Evolutionary conservation across 2,797 vertebrate genomes (phyloP).

Genomic region (Argentina silus): DNA sequence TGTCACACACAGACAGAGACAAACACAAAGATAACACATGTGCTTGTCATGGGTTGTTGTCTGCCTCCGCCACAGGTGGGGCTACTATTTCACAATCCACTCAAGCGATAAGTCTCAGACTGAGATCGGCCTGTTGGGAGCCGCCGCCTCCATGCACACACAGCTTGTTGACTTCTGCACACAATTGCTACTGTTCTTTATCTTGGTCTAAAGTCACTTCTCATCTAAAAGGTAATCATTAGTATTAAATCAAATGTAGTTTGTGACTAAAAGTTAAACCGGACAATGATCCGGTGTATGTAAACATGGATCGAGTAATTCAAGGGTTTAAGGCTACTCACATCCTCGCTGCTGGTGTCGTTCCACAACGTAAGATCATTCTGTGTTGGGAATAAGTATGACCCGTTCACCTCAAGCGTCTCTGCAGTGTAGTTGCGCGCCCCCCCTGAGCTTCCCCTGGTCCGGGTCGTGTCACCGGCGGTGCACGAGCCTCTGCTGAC

Average conservation of each 20-base stretch:
- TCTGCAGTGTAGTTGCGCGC: background rate
- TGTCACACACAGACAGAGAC: constrained; percentile 7
- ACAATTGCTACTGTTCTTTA: too few relatives aligned
- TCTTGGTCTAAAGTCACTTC: too few relatives aligned
- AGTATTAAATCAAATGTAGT: too few relatives aligned
- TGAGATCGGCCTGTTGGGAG: too few relatives aligned
- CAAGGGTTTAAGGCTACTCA: constrained; percentile 22
- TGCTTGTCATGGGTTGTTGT: background rate
- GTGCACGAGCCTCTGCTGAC: constrained; percentile 43
- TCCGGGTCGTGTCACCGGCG: constrained; percentile 9
- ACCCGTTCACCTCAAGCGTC: background rate
- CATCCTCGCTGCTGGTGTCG: constrained; percentile 1
- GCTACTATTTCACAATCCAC: too few relatives aligned
- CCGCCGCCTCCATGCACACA: too few relatives aligned
- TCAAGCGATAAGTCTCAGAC: too few relatives aligned
- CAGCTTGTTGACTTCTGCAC: too few relatives aligned
- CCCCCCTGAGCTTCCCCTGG: background rate
- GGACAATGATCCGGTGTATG: too few relatives aligned
- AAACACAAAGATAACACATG: constrained; percentile 1
- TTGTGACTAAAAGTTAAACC: too few relatives aligned
- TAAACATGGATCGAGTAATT: too few relatives aligned
- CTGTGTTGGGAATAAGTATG: background rate
- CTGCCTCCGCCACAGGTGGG: background rate
- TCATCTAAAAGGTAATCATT: too few relatives aligned
- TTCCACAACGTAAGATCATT: constrained; percentile 4